Base-by-base conservation (phyloP, 2,888 invertebrate species). In the Eupsilia transversa region DNA sequence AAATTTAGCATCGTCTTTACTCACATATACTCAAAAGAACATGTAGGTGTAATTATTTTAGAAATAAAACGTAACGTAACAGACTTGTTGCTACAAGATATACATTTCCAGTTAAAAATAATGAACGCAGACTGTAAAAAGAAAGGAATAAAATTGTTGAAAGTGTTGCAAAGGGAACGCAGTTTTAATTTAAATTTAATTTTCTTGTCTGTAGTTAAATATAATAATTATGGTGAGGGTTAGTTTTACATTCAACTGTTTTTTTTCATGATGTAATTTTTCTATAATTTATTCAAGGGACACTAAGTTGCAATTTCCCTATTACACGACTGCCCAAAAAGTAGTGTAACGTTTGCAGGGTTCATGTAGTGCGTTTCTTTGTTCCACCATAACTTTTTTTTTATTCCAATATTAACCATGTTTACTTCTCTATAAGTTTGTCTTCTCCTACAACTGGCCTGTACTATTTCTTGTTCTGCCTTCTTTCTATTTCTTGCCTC, bases 31-130 rank as follows among this genome's bases (percentile, higher is more conserved):
- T 61, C 30, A 60, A 54, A 76, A 46, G 20, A 49, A 67, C 27
- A 59, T 30, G 12, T 14, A 52, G 65, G 27, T 10, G 20, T 6
- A 49, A 49, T 38, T 49, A 49, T 49, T 64, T 41, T 64, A 2
- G 2, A 41, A 74, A 27, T n/a, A 27, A 74, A 74, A 35, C 20
- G 10, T 27, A 6, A 41, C 9, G 23, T n/a, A 56, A 56, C n/a
- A 46, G 12, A 38, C n/a, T 38, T 69, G 41, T 70, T n/a, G 49
- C 43, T 52, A 43, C 64, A 64, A 77, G 27, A 38, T 52, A 63
- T 35, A 57, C 56, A 54, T 63, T 41, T 69, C 20, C 43, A 43
- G 68, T 67, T 23, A 35, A 63, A 63, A 69, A 52, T 69, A 77
- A 69, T 59, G 63, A 77, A 30, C 9, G 56, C 57, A 63, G 27